phyloP scores from a whole-genome alignment of 2,888 invertebrate species.

The Agrochola circellaris region DNA sequence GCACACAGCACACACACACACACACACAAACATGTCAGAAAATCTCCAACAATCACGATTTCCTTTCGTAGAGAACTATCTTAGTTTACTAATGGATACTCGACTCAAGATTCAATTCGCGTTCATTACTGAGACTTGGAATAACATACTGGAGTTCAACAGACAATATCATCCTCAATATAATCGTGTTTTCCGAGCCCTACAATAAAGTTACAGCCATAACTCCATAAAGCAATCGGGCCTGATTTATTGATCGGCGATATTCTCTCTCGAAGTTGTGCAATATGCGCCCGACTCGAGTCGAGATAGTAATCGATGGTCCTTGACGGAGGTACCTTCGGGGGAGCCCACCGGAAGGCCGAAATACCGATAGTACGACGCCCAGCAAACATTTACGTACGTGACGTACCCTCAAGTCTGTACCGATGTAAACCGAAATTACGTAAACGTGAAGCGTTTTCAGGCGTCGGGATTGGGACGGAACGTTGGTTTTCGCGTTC shows the following conservation, averaged over 20 bases:
- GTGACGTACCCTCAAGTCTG: constrained; percentile 79
- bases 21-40: constrained; percentile 47
- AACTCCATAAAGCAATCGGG: constrained; percentile 74
- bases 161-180: constrained; percentile 65
- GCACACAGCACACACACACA: constrained; percentile 63
- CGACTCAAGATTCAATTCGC: constrained; percentile 47
- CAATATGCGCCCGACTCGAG: constrained; percentile 82
- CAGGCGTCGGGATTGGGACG: constrained; percentile 69
- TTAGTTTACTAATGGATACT: constrained; percentile 22
- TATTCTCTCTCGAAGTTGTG: constrained; percentile 81
- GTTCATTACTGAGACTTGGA: constrained; percentile 32
- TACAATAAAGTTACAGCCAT: constrained; percentile 71
- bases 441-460: constrained; percentile 79
- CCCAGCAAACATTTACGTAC: constrained; percentile 86
- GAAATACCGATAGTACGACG: constrained; percentile 79
- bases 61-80: constrained; percentile 18
- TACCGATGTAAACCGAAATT: constrained; percentile 74
- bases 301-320: constrained; percentile 86
- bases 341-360: constrained; percentile 79
- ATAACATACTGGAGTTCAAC: constrained; percentile 60
- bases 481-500: constrained; percentile 71
- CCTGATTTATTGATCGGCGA: constrained; percentile 80
- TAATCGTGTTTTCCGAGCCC: constrained; percentile 66
- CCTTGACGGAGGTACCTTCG: constrained; percentile 81
- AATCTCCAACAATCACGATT: constrained; percentile 33